A percentile compares a stretch with the other conserved stretches of the same genome.
Evolutionary conservation across 37 sponge, comb jelly and placozoan genomes (phyloP).

Genomic region (Dysidea cf. avara): DNA sequence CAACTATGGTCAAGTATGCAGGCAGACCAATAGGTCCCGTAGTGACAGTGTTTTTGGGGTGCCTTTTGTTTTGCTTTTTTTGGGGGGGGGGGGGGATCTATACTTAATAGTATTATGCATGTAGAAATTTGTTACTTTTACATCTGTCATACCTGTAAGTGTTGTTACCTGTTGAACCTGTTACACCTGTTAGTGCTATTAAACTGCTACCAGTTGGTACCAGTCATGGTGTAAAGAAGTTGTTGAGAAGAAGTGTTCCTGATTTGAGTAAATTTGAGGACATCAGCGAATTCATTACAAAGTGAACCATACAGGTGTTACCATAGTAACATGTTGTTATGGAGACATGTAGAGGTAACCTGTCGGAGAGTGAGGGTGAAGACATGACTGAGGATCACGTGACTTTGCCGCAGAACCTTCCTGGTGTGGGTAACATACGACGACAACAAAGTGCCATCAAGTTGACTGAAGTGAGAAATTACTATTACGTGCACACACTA

Average conservation of each 20-base stretch:
- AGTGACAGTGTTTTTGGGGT: too few species aligned
- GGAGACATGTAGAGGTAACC: constrained; percentile 74
- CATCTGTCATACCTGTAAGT: too few species aligned
- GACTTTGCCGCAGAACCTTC: constrained; percentile 70
- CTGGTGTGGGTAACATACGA: constrained; percentile 68
- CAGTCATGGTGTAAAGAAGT: constrained; percentile 69
- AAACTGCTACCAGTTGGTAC: constrained; percentile 55
- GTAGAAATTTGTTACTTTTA: too few species aligned
- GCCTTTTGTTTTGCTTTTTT: too few species aligned
- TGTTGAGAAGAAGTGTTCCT: constrained; percentile 47
- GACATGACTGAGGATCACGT: constrained; percentile 65
- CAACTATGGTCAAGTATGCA: too few species aligned
- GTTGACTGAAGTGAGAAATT: constrained; percentile 62
- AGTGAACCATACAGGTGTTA: constrained; percentile 46
- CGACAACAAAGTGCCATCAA: constrained; percentile 66
- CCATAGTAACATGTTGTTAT: too few species aligned
- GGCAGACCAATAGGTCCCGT: too few species aligned
- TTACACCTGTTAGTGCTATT: constrained; percentile 47
- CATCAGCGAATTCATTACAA: constrained; percentile 77
- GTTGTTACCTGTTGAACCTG: too few species aligned
- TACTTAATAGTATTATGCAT: too few species aligned
- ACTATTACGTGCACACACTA: neutral
- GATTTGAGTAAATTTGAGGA: constrained; percentile 65
- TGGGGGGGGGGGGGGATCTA: too few species aligned
- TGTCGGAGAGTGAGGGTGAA: constrained; percentile 84